Evolutionary conservation across 2,113 vertebrate species (phyloP).

Genomic region (Brachyhypopomus occidentalis): DNA sequence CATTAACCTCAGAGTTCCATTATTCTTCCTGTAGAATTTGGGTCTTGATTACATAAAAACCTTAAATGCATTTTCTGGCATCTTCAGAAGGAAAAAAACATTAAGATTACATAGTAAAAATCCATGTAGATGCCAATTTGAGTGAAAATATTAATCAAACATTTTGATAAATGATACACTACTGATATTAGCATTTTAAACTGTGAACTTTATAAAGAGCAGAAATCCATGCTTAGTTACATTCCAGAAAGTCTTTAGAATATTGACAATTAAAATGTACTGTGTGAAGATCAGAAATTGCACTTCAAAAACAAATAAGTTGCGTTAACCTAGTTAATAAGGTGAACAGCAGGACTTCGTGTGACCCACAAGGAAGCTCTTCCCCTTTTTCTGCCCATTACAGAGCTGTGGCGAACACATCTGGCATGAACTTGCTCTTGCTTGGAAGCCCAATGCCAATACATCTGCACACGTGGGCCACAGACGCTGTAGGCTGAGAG

Average conservation of each 20-base stretch:
- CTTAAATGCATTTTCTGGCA: not conserved
- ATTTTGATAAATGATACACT: not conserved
- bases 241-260: not conserved
- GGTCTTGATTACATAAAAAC: slow-evolving; percentile 6
- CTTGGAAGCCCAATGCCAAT: not conserved
- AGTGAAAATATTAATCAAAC: not conserved
- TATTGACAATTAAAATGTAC: not conserved
- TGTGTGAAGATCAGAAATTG: not conserved
- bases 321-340: not conserved
- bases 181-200: not conserved
- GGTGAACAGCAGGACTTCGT: not conserved
- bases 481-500: not conserved
- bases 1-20: slow-evolving; percentile 13
- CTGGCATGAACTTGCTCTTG: not conserved
- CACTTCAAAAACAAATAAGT: not conserved
- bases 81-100: not conserved
- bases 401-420: slow-evolving; percentile 23
- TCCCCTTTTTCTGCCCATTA: not conserved
- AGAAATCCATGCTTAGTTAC: not conserved
- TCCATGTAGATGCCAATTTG: too few relatives aligned
- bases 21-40: slow-evolving; percentile 13
- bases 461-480: not conserved
- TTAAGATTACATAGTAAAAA: too few relatives aligned
- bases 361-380: not conserved
- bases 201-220: not conserved